These are phyloP conservation scores for Paedocypris sp. DNA, from an alignment of 2,113 vertebrate species.

Conservation along the genomic window DNA sequence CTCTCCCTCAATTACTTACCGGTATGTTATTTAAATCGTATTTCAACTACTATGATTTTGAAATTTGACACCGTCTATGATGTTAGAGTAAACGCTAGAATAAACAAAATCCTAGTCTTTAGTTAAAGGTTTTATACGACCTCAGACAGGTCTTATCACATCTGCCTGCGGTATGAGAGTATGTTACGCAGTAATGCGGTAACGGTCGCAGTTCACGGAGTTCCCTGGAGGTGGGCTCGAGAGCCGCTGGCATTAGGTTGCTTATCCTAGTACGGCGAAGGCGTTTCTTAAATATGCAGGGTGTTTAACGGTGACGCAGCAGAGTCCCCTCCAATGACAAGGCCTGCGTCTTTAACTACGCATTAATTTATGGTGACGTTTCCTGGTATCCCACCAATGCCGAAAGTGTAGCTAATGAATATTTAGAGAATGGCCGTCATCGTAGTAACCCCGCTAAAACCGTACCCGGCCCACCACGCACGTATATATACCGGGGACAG, in stretches of 20 bases:
- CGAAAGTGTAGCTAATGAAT: not conserved
- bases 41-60: no score
- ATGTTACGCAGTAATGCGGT: slow-evolving; percentile 4
- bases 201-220: slow-evolving; percentile 4
- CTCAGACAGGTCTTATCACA: not conserved
- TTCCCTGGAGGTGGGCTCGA: not conserved
- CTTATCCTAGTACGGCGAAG: not conserved
- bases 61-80: no score
- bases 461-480: slow-evolving; percentile 10
- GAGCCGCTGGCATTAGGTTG: not conserved
- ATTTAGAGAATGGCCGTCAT: not conserved
- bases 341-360: not conserved
- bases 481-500: not conserved
- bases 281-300: not conserved
- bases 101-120: not conserved
- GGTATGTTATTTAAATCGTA: no score
- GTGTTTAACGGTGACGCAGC: not conserved
- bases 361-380: not conserved
- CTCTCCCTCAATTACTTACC: no score
- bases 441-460: not conserved
- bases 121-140: not conserved
- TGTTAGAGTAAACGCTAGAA: not conserved
- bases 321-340: not conserved
- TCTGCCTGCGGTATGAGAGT: not conserved
- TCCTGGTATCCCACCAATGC: not conserved